Evolutionary conservation across 23 tunicate genomes (phyloP).

Genomic region (Diplosoma virens): DNA sequence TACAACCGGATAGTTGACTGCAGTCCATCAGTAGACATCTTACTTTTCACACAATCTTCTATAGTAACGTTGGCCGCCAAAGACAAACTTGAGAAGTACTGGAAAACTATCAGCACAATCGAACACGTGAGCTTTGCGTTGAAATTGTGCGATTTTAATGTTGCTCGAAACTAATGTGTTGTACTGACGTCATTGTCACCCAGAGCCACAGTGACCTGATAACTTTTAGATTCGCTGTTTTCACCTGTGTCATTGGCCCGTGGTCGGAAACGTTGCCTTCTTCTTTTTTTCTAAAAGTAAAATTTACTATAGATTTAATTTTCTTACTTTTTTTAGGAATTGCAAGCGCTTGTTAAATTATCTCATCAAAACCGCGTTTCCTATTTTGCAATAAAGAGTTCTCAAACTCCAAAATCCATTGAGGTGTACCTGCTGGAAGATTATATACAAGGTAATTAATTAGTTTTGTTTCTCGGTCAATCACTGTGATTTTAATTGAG

Average conservation of each 20-base stretch:
- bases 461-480: no score
- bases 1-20: constrained; percentile 58
- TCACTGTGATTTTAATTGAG: no score
- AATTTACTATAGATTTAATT: no score
- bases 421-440: constrained; percentile 67
- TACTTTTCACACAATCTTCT: constrained; percentile 38
- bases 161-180: no score
- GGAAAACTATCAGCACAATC: constrained; percentile 59
- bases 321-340: no score
- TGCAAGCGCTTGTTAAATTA: constrained; percentile 58
- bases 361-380: constrained; percentile 52
- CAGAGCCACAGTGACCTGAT: no score
- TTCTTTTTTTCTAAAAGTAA: no score
- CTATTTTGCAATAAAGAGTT: constrained; percentile 47
- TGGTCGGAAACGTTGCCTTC: no score
- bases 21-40: constrained; percentile 58
- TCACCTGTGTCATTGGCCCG: no score
- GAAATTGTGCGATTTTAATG: no score
- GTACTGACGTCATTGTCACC: no score
- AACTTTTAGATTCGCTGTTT: no score
- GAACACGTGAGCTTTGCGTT: constrained; percentile 74
- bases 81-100: constrained; percentile 51
- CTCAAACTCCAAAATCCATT: constrained; percentile 25
- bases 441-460: constrained; percentile 50
- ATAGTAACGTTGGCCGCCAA: constrained; percentile 49